Evolutionary conservation across 2,113 vertebrate species (phyloP), one percentile per base, ranked within the genome.

Genomic region (Callospermophilus lateralis): DNA sequence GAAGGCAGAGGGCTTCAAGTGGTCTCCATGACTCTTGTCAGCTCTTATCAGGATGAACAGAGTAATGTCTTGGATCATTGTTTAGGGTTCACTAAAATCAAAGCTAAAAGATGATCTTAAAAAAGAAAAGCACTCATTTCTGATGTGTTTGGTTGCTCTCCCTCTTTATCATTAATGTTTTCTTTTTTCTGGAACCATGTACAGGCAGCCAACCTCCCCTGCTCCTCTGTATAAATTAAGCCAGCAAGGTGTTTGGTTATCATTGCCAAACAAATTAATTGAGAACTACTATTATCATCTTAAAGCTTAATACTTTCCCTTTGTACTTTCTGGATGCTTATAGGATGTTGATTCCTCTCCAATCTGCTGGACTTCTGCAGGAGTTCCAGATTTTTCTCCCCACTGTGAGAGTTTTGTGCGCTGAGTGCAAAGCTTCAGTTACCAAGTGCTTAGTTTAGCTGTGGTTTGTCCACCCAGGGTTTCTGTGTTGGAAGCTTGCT

Each of bases 31-130:
- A 68, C 19, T 10, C 6, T 92, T 84, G 78, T 34, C 9, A 28
- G 51, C 70, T 94, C 67, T 80, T 63, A 19, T 70, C 78, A 67
- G 48, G 34, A 53, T 42, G 28, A 88, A 3, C 0, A 89, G 78
- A 92, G 68, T 17, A n/a, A 74, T n/a, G 17, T 28, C 42, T 89
- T 58, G 4, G 51, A 51, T 51, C 51, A 51, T 22, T 37, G 34
- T 67, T 88, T 61, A 67, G 87, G 80, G 84, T 90, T 94, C 39
- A 63, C 32, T 63, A 30, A 92, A 94, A 85, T 8, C 12, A 72
- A 87, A 84, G 34, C 68, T 77, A 63, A 73, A n/a, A 77, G 73
- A 77, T 65, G 17, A 70, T 72, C 61, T 0, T 42, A 63, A 65
- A 93, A 77, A n/a, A 26, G n/a, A n/a, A n/a, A n/a, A n/a, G n/a